Evolutionary conservation across 2,888 invertebrate genomes (phyloP).

Genomic region (Brenthis ino): DNA sequence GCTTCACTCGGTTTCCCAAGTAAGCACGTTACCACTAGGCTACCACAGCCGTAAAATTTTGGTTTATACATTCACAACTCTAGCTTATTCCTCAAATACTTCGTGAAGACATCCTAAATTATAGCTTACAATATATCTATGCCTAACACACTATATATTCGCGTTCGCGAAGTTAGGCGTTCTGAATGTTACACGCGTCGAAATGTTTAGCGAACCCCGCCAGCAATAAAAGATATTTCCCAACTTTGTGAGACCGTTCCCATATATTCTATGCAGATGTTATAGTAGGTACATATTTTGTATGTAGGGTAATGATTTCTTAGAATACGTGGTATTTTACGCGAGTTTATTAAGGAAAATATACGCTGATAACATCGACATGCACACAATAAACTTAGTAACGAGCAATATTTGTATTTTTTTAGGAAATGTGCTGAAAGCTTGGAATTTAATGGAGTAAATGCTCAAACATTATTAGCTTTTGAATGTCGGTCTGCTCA

Average conservation of each 20-base stretch:
- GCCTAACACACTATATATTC: background rate
- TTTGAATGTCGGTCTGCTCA: no score
- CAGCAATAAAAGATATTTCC: constrained; percentile 30
- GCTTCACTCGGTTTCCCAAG: no score
- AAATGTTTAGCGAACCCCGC: constrained; percentile 24
- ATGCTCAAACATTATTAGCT: no score
- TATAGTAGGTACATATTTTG: constrained; percentile 8
- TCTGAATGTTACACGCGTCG: constrained; percentile 14
- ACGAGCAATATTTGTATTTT: no score
- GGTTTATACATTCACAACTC: no score
- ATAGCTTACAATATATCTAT: background rate
- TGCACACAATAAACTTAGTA: background rate
- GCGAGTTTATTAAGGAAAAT: constrained; percentile 15
- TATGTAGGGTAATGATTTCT: constrained; percentile 11
- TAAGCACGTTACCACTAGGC: no score
- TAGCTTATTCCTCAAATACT: no score
- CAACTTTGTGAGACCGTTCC: constrained; percentile 19
- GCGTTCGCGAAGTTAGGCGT: constrained; percentile 9
- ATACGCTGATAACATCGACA: constrained; percentile 6
- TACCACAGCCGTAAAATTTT: no score
- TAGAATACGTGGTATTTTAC: background rate
- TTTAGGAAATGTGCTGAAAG: no score
- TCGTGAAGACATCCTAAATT: no score
- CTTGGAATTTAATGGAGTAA: no score
- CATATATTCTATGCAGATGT: constrained; percentile 7